Evolutionary conservation across 2,113 vertebrate genomes (phyloP).

Genomic region (Acanthisitta chloris): DNA sequence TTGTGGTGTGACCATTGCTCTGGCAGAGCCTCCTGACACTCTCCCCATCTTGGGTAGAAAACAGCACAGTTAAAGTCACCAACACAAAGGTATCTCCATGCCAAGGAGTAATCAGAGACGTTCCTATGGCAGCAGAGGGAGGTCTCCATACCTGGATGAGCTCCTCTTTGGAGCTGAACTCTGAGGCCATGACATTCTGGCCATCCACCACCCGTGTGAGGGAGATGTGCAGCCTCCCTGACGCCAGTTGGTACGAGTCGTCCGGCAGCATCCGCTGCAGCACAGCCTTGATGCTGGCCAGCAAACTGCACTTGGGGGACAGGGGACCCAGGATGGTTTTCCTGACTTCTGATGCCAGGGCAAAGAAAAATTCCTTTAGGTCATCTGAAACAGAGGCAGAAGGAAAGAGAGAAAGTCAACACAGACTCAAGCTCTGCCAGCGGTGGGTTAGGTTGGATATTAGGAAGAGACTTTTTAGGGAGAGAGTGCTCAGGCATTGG

Average conservation of each 20-base stretch:
- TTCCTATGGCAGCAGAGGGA: background rate
- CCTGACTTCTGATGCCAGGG: constrained; percentile 67
- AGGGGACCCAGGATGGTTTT: constrained; percentile 78
- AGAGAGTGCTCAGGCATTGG: too few species aligned
- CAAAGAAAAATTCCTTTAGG: constrained; percentile 71
- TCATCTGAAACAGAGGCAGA: constrained; percentile 36
- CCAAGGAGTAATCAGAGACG: background rate
- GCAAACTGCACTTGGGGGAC: constrained; percentile 76
- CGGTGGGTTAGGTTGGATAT: too few species aligned
- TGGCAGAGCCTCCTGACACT: background rate
- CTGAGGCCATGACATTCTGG: constrained; percentile 77
- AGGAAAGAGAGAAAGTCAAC: background rate
- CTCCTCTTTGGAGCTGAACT: constrained; percentile 87
- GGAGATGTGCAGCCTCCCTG: constrained; percentile 78
- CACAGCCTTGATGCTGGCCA: constrained; percentile 69
- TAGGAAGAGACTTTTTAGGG: too few species aligned
- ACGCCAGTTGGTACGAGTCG: constrained; percentile 81
- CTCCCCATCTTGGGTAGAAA: background rate
- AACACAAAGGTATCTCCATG: fast-evolving
- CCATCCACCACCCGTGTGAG: constrained; percentile 80
- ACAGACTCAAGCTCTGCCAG: too few species aligned
- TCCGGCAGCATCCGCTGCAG: constrained; percentile 73
- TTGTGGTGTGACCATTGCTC: background rate
- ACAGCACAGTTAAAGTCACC: background rate
- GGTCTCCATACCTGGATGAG: constrained; percentile 77